phyloP scores from a whole-genome alignment of 2,888 invertebrate genomes.

The Clostera curtula region DNA sequence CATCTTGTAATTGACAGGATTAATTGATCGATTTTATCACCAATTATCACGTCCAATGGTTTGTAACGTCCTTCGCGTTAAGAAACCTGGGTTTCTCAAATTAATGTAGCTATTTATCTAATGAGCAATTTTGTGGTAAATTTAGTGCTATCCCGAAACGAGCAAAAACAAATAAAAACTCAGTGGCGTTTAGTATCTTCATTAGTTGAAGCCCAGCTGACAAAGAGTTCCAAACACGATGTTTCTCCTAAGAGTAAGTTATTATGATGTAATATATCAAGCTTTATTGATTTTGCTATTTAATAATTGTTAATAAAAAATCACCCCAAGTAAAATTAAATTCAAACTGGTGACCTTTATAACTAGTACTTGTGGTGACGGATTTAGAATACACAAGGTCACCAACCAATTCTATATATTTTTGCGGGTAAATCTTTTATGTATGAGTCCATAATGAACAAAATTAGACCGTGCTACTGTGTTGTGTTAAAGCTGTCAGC shows the following conservation, averaged over 20 bases:
- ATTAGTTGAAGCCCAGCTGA: constrained; percentile 42
- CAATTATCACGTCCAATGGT: constrained; percentile 27
- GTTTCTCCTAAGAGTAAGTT: too few relatives aligned
- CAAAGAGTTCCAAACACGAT: constrained; percentile 34
- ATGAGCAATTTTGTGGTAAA: constrained; percentile 26
- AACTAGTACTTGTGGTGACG: too few relatives aligned
- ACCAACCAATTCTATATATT: too few relatives aligned
- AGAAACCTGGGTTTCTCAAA: constrained; percentile 38
- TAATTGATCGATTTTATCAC: constrained; percentile 20
- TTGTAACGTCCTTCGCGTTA: constrained; percentile 34
- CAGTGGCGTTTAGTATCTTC: constrained; percentile 13
- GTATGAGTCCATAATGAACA: too few relatives aligned
- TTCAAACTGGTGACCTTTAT: too few relatives aligned
- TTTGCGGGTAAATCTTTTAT: too few relatives aligned
- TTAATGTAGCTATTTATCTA: constrained; percentile 22
- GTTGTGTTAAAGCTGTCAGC: too few relatives aligned
- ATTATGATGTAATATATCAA: too few relatives aligned
- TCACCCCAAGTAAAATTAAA: neutral
- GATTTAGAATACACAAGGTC: too few relatives aligned
- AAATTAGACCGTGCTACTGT: too few relatives aligned
- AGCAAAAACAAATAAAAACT: constrained; percentile 35
- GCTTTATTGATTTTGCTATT: too few relatives aligned
- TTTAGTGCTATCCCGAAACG: constrained; percentile 26
- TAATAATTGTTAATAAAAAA: neutral
- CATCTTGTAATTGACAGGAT: constrained; percentile 12